Conservation (phyloP, 2,888 invertebrate species). For the Euclidia mi region DNA sequence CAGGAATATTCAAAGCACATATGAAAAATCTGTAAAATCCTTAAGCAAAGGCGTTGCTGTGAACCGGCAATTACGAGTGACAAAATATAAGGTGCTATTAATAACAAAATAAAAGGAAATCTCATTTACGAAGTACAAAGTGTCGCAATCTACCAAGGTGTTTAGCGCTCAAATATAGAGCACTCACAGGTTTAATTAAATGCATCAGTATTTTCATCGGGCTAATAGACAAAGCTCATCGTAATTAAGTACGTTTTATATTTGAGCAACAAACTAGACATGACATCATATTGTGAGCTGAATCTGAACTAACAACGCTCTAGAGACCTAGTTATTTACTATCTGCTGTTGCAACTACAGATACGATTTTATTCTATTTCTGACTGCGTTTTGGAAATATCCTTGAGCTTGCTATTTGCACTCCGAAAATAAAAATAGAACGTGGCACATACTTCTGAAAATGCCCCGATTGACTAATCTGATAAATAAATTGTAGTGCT, state of each 20-base stretch:
- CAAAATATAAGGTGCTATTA: constrained; percentile 16
- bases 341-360: constrained; percentile 1
- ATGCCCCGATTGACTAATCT: no score
- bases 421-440: no score
- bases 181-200: constrained; percentile 22
- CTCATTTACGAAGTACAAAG: constrained; percentile 36
- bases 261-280: neutral
- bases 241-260: constrained; percentile 4
- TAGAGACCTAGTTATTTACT: constrained; percentile 9
- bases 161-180: constrained; percentile 25
- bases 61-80: neutral
- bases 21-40: neutral
- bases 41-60: neutral
- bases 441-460: no score
- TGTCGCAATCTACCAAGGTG: constrained; percentile 25
- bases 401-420: neutral
- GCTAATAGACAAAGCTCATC: constrained; percentile 1
- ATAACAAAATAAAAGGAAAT: constrained; percentile 28
- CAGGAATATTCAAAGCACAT: neutral
- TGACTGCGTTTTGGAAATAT: neutral
- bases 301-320: constrained; percentile 16
- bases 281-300: constrained; percentile 1
- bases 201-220: constrained; percentile 3
- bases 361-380: constrained; percentile 1
- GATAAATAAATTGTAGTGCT: no score